These are phyloP conservation scores for Diplogasteroides magnus DNA, from an alignment of 1,140 invertebrate species.

Conservation along the genomic window DNA sequence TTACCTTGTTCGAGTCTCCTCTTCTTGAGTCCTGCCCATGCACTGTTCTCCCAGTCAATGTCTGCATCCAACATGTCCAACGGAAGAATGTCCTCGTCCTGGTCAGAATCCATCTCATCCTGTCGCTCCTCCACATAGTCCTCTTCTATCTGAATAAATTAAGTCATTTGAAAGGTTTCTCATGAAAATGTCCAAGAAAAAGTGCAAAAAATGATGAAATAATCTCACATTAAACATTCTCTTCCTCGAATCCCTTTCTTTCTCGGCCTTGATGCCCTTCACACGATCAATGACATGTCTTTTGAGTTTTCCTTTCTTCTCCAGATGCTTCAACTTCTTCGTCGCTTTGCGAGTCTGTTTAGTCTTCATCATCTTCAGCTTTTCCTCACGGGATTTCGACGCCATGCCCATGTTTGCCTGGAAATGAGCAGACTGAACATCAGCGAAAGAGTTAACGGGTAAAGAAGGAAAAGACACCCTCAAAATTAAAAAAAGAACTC, in stretches of 20 bases:
- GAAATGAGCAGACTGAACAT: not conserved
- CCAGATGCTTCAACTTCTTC: constrained; percentile 24
- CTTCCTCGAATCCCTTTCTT: constrained; percentile 15
- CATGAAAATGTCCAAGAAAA: too few species aligned
- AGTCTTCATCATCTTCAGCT: constrained; percentile 28
- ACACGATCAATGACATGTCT: constrained; percentile 15
- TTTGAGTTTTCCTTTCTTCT: constrained; percentile 13
- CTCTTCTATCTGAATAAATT: constrained; percentile 30
- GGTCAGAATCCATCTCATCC: constrained; percentile 20
- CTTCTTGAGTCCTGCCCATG: constrained; percentile 43
- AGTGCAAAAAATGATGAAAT: not conserved
- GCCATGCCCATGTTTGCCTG: constrained; percentile 21
- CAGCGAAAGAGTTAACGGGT: too few species aligned
- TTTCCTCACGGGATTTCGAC: constrained; percentile 24
- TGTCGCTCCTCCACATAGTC: constrained; percentile 30
- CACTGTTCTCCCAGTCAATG: constrained; percentile 52
- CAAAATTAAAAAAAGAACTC: not conserved
- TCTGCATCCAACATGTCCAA: constrained; percentile 39
- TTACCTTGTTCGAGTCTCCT: constrained; percentile 33
- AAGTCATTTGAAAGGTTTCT: not conserved
- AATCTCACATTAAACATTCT: constrained; percentile 20
- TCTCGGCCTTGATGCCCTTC: constrained; percentile 15
- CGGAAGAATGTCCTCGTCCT: constrained; percentile 34
- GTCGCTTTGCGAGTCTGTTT: constrained; percentile 5
- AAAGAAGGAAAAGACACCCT: not conserved